Conservation (phyloP, 2,113 vertebrate species). For the Indri indri region DNA sequence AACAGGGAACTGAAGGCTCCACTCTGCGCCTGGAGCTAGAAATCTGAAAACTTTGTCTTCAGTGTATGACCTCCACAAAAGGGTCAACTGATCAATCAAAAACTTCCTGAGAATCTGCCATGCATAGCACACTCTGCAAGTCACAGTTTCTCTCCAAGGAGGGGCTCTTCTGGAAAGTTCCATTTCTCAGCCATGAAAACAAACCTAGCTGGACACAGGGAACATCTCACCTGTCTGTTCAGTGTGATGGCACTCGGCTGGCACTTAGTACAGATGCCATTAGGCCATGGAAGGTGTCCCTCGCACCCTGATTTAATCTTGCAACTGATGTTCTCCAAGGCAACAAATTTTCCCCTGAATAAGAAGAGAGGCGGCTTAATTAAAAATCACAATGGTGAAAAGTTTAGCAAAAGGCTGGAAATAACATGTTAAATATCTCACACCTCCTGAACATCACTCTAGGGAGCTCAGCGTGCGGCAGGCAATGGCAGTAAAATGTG, state of each 20-base stretch:
- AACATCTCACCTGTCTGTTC: constrained; percentile 93
- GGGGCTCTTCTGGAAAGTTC: neutral
- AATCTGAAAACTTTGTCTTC: neutral
- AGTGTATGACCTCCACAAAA: neutral
- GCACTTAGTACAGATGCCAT: constrained; percentile 99
- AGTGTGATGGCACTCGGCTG: constrained; percentile 98
- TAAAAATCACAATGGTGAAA: neutral
- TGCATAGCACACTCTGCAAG: rapidly evolving
- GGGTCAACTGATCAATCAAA: neutral
- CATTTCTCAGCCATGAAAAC: neutral
- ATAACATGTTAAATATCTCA: neutral
- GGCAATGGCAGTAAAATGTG: no score
- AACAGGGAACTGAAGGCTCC: neutral
- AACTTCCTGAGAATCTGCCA: no score
- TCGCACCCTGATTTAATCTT: constrained; percentile 99
- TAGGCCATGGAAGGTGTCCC: constrained; percentile 97
- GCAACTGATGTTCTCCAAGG: constrained; percentile 99
- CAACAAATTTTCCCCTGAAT: constrained; percentile 96
- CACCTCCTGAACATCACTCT: neutral
- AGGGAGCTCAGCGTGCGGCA: rapidly evolving
- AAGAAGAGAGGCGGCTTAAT: neutral
- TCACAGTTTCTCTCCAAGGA: neutral
- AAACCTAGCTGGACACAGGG: neutral
- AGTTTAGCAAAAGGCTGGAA: neutral
- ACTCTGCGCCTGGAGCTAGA: neutral